These are phyloP conservation scores for Yasuhikotakia modesta DNA, from an alignment of 2,797 vertebrate genomes.

Conservation along the genomic window DNA sequence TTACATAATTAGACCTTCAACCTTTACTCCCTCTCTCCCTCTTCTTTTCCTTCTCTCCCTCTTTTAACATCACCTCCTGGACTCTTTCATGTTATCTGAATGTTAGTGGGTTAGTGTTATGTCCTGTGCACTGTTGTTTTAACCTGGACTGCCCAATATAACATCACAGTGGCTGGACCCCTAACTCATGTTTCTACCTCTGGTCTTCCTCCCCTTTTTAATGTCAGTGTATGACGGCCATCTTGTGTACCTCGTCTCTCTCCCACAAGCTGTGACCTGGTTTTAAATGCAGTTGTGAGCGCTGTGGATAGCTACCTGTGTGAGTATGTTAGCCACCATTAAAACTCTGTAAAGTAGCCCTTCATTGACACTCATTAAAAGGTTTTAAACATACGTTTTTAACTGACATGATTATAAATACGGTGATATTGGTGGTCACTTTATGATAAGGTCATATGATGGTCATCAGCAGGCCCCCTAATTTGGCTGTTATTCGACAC, in stretches of 20 bases:
- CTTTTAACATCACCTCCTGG: slow-evolving; percentile 57
- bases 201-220: slow-evolving; percentile 3
- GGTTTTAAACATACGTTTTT: background rate
- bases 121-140: slow-evolving; percentile 20
- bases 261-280: slow-evolving; percentile 47
- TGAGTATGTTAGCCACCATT: slow-evolving; percentile 7
- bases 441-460: too few species aligned
- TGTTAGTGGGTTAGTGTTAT: slow-evolving; percentile 45
- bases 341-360: background rate
- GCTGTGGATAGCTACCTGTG: slow-evolving; percentile 50
- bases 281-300: slow-evolving; percentile 40
- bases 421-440: background rate
- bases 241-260: slow-evolving; percentile 38
- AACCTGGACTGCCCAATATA: background rate
- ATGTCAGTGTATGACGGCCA: slow-evolving; percentile 37
- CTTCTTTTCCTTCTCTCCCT: slow-evolving; percentile 60
- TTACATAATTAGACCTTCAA: slow-evolving; percentile 86
- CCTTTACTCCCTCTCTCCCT: slow-evolving; percentile 72
- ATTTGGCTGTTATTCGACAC: too few species aligned
- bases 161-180: slow-evolving; percentile 19
- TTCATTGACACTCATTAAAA: background rate
- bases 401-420: background rate
- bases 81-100: slow-evolving; percentile 39
- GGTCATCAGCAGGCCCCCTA: too few species aligned
- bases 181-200: slow-evolving; percentile 10